Evolutionary conservation across 1,140 invertebrate species (phyloP).

Genomic region (Drosophila pachea): DNA sequence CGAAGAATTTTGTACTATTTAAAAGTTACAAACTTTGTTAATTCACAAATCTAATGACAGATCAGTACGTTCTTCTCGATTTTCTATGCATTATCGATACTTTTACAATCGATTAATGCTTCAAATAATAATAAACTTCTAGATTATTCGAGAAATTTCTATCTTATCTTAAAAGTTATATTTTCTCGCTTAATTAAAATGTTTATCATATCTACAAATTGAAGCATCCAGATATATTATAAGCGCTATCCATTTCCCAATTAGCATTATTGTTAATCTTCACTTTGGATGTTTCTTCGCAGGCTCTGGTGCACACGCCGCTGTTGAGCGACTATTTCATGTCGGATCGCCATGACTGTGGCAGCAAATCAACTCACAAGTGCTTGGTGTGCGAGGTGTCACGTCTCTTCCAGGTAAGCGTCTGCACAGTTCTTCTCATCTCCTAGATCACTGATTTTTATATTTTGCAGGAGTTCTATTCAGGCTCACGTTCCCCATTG

Average conservation of each 20-base stretch:
- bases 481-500: conserved; percentile 91
- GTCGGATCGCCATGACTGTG: conserved; percentile 93
- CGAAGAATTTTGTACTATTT: neutral
- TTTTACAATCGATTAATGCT: too few species aligned
- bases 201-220: neutral
- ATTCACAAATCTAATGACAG: neutral
- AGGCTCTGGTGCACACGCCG: conserved; percentile 95
- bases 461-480: conserved; percentile 90
- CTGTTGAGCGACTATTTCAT: conserved; percentile 97
- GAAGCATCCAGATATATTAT: too few species aligned
- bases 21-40: neutral
- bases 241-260: too few species aligned
- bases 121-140: too few species aligned
- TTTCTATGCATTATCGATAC: too few species aligned
- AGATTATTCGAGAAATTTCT: too few species aligned
- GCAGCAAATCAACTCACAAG: conserved; percentile 81
- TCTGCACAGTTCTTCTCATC: conserved; percentile 16
- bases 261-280: neutral
- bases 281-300: conserved; percentile 22
- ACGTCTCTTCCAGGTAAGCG: conserved; percentile 85
- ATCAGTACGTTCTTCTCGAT: neutral
- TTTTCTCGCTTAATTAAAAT: too few species aligned
- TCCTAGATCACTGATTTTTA: neutral
- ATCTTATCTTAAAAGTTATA: too few species aligned
- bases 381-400: conserved; percentile 97